phyloP scores from a whole-genome alignment of 2,113 vertebrate species.

The Cryptomyrus ogoouensis region DNA sequence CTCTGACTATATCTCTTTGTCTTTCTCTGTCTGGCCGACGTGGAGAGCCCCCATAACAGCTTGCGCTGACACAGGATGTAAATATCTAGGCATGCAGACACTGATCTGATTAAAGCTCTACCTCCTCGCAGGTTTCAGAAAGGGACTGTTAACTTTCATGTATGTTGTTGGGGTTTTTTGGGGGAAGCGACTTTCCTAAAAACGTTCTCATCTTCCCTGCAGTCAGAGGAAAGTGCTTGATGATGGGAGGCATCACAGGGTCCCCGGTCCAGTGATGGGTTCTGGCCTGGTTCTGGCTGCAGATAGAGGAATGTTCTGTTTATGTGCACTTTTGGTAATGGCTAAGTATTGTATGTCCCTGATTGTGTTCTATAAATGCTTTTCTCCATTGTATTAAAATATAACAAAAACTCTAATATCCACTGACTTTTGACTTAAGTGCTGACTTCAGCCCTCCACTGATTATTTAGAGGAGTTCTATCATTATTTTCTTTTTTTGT shows the following conservation, averaged over 20 bases:
- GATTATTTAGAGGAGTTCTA: neutral
- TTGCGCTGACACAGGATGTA: slow-evolving; percentile 30
- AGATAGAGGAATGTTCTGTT: neutral
- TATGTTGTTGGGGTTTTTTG: slow-evolving; percentile 38
- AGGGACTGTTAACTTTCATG: slow-evolving; percentile 55
- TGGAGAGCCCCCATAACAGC: neutral
- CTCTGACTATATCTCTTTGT: neutral
- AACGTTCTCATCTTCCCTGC: slow-evolving; percentile 36
- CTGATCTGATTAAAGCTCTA: slow-evolving; percentile 48
- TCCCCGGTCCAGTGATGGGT: neutral
- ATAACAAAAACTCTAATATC: slow-evolving; percentile 5
- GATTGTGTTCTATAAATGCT: slow-evolving; percentile 5
- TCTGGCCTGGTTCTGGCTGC: slow-evolving; percentile 3
- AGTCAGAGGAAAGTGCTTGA: neutral
- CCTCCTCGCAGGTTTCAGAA: slow-evolving; percentile 52
- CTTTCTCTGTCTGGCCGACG: neutral
- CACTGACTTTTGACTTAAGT: slow-evolving; percentile 4
- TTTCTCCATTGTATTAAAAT: slow-evolving; percentile 11
- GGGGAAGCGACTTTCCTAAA: slow-evolving; percentile 36
- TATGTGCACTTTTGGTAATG: slow-evolving; percentile 17
- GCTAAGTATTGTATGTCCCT: slow-evolving; percentile 8
- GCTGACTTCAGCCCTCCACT: neutral
- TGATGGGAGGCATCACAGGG: neutral
- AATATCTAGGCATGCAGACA: slow-evolving; percentile 28
- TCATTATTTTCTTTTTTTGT: neutral